Base-by-base conservation (phyloP, 2,797 vertebrate genomes). In the Neosilurus hyrtlii region DNA sequence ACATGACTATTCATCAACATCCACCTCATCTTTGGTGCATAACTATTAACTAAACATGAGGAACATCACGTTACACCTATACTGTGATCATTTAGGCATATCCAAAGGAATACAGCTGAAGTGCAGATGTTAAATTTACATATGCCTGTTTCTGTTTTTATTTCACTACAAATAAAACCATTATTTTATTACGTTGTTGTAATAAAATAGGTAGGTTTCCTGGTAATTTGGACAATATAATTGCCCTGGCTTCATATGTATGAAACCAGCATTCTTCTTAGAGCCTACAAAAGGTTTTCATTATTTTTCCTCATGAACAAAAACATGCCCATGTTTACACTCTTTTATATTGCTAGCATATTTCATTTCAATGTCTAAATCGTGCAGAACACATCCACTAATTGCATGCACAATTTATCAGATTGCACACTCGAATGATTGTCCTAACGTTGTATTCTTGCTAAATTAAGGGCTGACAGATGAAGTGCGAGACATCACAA, bases 361-460 rank as follows among this genome's bases (percentile, higher is more conserved):
- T 59, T 76, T 18, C 73, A 61, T 61, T 61, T 76, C 73, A 59
- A 0, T 12, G 18, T 75, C 16, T 37, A 75, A 75, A 75, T 75
- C 26, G 20, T 75, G 72, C 54, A 54, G 26, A 59, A 57, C 54
- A 22, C 54, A 20, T 30, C 72, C 18, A n/a, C 54, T 76, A 76
- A 76, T 61, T 76, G 30, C 12, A 1, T 76, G 56, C 54, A 61
- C 56, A 61, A 61, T 43, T 76, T 15, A 61, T 37, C 73, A 76
- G 56, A 59, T 59, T 59, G 56, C 26, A 76, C 26, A 59, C 18
- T 57, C 10, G 57, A 18, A 37, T 75, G 56, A 37, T 20, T 18
- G 37, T 75, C n/a, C 56, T 59, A 35, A 59, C 8, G 37, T n/a
- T 75, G 30, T 43, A 22, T 37, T 59, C 5, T 37, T 59, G 18